Evolutionary conservation across 2,888 invertebrate genomes (phyloP), one percentile per base, ranked within the genome.

Genomic region (Scaptomyza flava): DNA sequence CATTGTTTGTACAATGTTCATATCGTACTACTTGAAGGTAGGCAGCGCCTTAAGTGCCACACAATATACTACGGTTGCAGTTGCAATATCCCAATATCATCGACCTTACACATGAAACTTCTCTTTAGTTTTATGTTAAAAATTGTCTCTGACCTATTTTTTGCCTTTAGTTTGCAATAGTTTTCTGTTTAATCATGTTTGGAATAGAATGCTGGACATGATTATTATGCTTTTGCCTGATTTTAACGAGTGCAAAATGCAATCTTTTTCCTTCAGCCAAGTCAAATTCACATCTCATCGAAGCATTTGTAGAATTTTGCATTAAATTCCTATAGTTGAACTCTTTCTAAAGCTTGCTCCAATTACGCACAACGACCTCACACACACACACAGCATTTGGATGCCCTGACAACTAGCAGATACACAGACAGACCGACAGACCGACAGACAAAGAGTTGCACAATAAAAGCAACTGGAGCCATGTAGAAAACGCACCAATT

Each of bases 401-500:
- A 58, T 51, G 70, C 60, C 70, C 62, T 61, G 72, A 60, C 66
- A 74, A 59, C 56, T 48, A 58, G 36, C 73, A 72, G 62, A 57
- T 58, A 52, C 41, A 33, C 36, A n/a, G 33, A 43, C 34, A 42
- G 11, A 31, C 48, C n/a, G 46, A 11, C 43, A 11, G n/a, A 33
- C 7, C 17, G 20, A 20, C 14, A 53, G 20, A 23, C 17, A 61
- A 23, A 23, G 46, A 61, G 56, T 74, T 71, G 66, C 56, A 68
- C 77, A 75, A 64, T 52, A 36, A 34, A 34, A 38, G 58, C 45
- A 53, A 62, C 27, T 53, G 53, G 53, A 50, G 33, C n/a, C 42
- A 70, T 48, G 74, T 46, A 43, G 50, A 46, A 75, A 75, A 58
- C 72, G 72, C 77, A 63, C 50, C 54, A 68, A 62, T 48, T 72